Base-by-base conservation (phyloP, 1,140 invertebrate species). In the Chlorops oryzae region DNA sequence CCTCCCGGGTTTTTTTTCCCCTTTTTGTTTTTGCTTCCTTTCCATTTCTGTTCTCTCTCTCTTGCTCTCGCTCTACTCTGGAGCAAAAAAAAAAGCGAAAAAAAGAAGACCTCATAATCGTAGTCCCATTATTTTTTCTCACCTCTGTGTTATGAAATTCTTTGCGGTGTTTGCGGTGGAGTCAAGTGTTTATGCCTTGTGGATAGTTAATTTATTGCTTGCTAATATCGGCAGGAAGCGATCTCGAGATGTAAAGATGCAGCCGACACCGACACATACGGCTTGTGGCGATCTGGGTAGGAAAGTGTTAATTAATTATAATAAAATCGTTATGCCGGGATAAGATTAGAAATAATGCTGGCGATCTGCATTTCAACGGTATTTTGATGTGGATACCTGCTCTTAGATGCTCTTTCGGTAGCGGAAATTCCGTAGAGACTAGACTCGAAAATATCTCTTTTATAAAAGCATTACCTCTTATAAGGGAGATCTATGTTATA, bases 201-300 rank as follows among this genome's bases (percentile, higher is more conserved):
- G 34, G 42, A 45, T 45, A 13, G 27, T 63, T 66, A 66, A 66
- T 66, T 66, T 66, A 66, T 66, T 66, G 63, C 63, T 64, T 63
- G 63, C 63, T 66, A 66, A 66, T 65, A 65, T 65, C 55, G 63
- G 59, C 63, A 66, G 63, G 54, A 57, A 59, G 57, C 56, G 46
- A 59, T 58, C 49, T 40, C 37, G 32, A 53, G 40, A 50, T 39
- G 47, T 52, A 21, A 18, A 47, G 32, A 9, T 18, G 21, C 20
- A 17, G 34, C 45, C 17, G 24, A 21, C 20, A 32, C 17, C 45
- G 13, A 24, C 3, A 17, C 45, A 24, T 21, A 24, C 45, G 45
- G 45, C 28, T 24, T 37, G 45, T 38, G 34, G 45, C 45, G 25
- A 38, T 35, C 34, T 32, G 28, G 9, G 15, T 32, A 32, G 15